Evolutionary conservation across 1,140 invertebrate species (phyloP).

Genomic region (Heliconius nattereri): DNA sequence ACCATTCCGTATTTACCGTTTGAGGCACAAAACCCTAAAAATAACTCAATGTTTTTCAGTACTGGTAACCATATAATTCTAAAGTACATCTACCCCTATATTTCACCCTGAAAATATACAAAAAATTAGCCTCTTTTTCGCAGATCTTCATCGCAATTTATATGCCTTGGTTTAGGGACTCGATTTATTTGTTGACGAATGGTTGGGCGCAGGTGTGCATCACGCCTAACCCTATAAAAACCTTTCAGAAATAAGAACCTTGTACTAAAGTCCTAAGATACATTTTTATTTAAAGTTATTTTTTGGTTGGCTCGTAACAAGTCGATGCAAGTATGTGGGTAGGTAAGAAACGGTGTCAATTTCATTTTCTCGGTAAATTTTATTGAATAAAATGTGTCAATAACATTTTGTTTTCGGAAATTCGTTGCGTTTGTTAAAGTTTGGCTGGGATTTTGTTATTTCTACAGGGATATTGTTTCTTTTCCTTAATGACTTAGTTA

Average conservation of each 20-base stretch:
- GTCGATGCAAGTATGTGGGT: conserved; percentile 50
- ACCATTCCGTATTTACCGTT: too few species aligned
- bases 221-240: conserved; percentile 27
- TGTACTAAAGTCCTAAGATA: conserved; percentile 30
- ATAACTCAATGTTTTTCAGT: background rate
- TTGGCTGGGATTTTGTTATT: background rate
- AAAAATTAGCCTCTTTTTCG: conserved; percentile 29
- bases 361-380: conserved; percentile 43
- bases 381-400: conserved; percentile 24
- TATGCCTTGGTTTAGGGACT: conserved; percentile 40
- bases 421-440: background rate
- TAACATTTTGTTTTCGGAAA: conserved; percentile 13
- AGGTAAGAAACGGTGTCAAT: conserved; percentile 43
- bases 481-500: background rate
- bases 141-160: conserved; percentile 42
- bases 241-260: background rate
- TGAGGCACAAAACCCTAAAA: too few species aligned
- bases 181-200: conserved; percentile 56
- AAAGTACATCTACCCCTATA: background rate
- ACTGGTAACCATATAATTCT: background rate
- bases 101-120: conserved; percentile 11
- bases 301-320: conserved; percentile 39
- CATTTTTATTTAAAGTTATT: conserved; percentile 8
- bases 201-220: conserved; percentile 49
- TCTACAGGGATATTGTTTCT: background rate